Percentiles rank a stretch among this genome's conserved stretches.
phyloP scores from a whole-genome alignment of 2,888 invertebrate species.

The Xylocampa areola region DNA sequence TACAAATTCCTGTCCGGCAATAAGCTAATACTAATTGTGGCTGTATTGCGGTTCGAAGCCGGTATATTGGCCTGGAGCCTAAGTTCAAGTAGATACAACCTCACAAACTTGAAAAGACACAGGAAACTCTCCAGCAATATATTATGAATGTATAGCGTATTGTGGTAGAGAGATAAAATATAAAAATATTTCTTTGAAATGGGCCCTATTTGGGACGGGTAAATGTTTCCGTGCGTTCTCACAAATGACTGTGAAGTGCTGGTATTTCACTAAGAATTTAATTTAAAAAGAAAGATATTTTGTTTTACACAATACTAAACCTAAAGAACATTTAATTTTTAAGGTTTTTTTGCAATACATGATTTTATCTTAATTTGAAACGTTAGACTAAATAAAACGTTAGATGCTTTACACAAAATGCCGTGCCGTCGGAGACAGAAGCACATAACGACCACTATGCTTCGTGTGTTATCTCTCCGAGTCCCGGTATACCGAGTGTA shows the following conservation, averaged over 20 bases:
- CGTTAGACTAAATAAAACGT: constrained; percentile 18
- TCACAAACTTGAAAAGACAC: constrained; percentile 26
- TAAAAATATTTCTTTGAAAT: constrained; percentile 32
- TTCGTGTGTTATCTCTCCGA: constrained; percentile 27
- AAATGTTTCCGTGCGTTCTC: constrained; percentile 51
- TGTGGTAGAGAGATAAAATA: constrained; percentile 23
- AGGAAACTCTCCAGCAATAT: constrained; percentile 27
- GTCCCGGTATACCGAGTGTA: constrained; percentile 7
- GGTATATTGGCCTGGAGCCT: background rate
- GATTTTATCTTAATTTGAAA: constrained; percentile 4
- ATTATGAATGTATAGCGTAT: constrained; percentile 21
- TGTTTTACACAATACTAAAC: constrained; percentile 10
- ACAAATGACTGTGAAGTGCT: constrained; percentile 36
- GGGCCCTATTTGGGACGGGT: constrained; percentile 28
- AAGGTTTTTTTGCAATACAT: constrained; percentile 8
- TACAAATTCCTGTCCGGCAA: background rate
- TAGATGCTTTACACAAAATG: constrained; percentile 27
- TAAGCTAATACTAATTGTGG: constrained; percentile 5
- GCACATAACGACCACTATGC: constrained; percentile 22
- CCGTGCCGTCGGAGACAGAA: constrained; percentile 19
- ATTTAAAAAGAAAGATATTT: constrained; percentile 6
- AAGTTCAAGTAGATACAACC: constrained; percentile 12
- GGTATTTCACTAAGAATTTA: constrained; percentile 32
- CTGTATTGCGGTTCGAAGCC: constrained; percentile 8
- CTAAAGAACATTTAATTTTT: constrained; percentile 2